Percentiles rank a stretch among this genome's conserved stretches.
Evolutionary conservation across 2,113 vertebrate genomes (phyloP).

Genomic region (Psittacula cyanocephala): DNA sequence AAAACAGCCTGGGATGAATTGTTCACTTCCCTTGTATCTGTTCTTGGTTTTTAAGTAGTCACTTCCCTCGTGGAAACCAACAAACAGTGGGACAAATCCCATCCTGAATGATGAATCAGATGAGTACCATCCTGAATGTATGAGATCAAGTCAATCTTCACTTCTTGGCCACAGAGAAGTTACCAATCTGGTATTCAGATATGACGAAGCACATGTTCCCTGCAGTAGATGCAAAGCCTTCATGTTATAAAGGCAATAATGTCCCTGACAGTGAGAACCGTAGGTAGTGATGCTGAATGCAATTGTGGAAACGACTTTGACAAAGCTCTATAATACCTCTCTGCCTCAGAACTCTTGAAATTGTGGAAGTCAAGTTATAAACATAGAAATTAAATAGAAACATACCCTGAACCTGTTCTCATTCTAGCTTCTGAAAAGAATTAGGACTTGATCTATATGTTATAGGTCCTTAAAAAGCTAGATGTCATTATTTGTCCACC

Average conservation of each 20-base stretch:
- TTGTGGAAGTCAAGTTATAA: not conserved
- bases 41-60: not conserved
- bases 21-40: not conserved
- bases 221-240: not conserved
- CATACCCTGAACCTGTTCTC: not conserved
- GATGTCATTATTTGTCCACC: not conserved
- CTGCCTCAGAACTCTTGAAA: not conserved
- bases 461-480: fast-evolving
- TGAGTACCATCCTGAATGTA: not conserved
- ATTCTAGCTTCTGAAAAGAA: not conserved
- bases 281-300: not conserved
- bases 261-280: not conserved
- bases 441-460: not conserved
- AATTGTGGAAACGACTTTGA: not conserved
- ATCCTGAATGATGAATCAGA: not conserved
- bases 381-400: not conserved
- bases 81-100: not conserved
- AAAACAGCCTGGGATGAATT: not conserved
- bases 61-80: not conserved
- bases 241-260: not conserved
- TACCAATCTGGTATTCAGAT: not conserved
- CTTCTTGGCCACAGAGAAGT: not conserved
- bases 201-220: not conserved
- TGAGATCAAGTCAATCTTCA: not conserved
- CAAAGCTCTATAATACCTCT: not conserved